Base-by-base conservation (phyloP, 2,797 vertebrate genomes). In the Gymnoscopelus braueri region DNA sequence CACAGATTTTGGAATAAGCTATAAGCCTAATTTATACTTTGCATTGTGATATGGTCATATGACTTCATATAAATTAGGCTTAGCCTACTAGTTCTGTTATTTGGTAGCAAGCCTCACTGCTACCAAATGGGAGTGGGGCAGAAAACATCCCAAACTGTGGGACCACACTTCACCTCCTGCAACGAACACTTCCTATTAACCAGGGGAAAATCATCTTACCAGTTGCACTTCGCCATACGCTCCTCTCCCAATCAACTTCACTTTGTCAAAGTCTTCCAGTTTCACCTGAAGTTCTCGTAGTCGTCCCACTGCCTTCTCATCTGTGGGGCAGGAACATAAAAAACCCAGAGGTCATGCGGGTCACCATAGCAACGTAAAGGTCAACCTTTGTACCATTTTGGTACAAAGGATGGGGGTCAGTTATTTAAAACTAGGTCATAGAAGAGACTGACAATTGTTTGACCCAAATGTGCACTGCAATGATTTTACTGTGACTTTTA, bases 171-270 rank as follows among this genome's bases (percentile, higher is more conserved):
- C 3, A 32, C 29, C 3, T 32, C 29, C 29, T 35, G 32, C 26
- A 29, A 29, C 26, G 19, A 1, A 1, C 19, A 19, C 19, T 19
- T 19, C 26, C 26, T 1, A 3, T 35, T 35, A 35, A 35, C 32
- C 39, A 9, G 8, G 6, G 13, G 2, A 5, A 26, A 50, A 52
- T 7, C 13, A 1, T 52, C 97, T 97, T 93, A 99, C 98, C 96
- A 99, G 93, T 73, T 97, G 96, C 73, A 99, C 98, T 91, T 98
- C 96, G 71, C 98, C 98, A 77, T 97, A 99, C 58, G 98, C 98
- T 64, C 97, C 97, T 93, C 96, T 95, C 75, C 98, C 98, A 23
- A 99, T 99, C 87, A 99, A 87, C 91, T 98, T 99, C 71, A 99
- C 95, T 80, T 94, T 94, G 58, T 98, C 96, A 54, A 98, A 99